phyloP scores from a whole-genome alignment of 2,888 invertebrate species.

The Drosophila incognita region DNA sequence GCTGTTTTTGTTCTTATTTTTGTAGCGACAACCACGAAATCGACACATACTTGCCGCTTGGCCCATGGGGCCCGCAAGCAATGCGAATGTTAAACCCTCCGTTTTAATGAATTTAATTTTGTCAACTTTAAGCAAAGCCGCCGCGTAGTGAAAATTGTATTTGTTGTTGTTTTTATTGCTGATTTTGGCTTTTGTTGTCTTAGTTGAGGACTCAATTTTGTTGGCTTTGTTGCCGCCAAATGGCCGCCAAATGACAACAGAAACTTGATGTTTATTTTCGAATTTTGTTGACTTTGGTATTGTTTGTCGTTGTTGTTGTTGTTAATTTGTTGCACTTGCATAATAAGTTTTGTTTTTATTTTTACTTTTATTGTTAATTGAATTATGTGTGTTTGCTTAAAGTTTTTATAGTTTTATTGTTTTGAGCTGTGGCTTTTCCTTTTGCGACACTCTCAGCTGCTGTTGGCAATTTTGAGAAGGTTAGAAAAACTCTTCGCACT shows the following conservation, averaged over 20 bases:
- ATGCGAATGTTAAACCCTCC: constrained; percentile 85
- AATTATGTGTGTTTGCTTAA: constrained; percentile 13
- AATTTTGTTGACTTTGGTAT: constrained; percentile 48
- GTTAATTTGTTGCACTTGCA: constrained; percentile 63
- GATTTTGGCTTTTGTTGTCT: constrained; percentile 19
- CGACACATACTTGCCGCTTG: constrained; percentile 93
- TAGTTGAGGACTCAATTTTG: constrained; percentile 67
- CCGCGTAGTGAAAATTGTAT: constrained; percentile 66
- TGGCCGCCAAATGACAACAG: constrained; percentile 50
- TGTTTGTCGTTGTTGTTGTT: constrained; percentile 27
- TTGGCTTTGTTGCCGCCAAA: constrained; percentile 59
- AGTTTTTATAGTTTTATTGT: background rate
- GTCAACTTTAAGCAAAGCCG: constrained; percentile 77
- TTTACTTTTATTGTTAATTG: constrained; percentile 18
- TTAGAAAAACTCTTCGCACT: background rate
- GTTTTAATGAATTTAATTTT: constrained; percentile 84
- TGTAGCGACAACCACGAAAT: constrained; percentile 91
- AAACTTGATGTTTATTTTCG: constrained; percentile 26
- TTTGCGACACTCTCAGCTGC: constrained; percentile 43
- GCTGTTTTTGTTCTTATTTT: constrained; percentile 88
- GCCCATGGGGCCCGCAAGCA: constrained; percentile 88
- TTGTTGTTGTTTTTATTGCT: constrained; percentile 45
- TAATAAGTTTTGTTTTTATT: constrained; percentile 41
- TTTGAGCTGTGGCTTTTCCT: constrained; percentile 35
- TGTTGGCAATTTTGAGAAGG: background rate